Base-by-base conservation (phyloP, 2,888 invertebrate species). In the Euplagia quadripunctaria region DNA sequence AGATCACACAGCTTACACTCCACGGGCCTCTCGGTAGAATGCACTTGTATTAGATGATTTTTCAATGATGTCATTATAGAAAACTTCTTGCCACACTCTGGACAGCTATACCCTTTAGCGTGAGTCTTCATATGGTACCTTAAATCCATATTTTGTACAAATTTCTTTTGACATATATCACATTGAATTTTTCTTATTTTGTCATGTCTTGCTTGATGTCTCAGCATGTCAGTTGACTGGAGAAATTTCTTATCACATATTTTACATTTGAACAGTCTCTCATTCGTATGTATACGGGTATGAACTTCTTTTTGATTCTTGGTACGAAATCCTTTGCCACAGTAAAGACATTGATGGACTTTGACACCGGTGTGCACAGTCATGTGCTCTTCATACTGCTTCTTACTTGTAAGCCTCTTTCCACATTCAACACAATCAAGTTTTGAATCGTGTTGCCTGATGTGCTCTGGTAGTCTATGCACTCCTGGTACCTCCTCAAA, bases 301-400 rank as follows among this genome's bases (percentile, higher is more conserved):
- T 90, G 90, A 0, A 79, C 46, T 0, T 17, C 49, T 7, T 79
- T 81, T 0, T 72, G 49, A 0, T 1, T 0, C 0, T 1, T 1
- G 0, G 31, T 80, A 0, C 58, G 16, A 31, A 87, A 90, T 0
- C 86, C 85, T 7, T 75, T 82, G 0, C 90, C 90, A 5, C 90
- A 90, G 46, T 89, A 90, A 0, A 86, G 46, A 68, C 90, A 90
- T 49, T 90, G 90, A 6, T 64, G 41, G 1, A 51, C 71, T 58
- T 86, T 89, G 0, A 90, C 81, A 0, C 89, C 87, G 0, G 88
- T 89, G 14, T 90, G 90, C 0, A 67, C 61, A 0, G 43, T 14
- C 83, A 89, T 86, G 41, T 90, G 90, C 5, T 79, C 73, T 0
- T 75, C 65, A 41, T 20, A 72, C 4, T 7, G 1, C 0, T 0